A percentile compares a stretch with the other conserved stretches of the same genome.
Conservation (phyloP, 2,888 invertebrate species). For the Acrobasis suavella region DNA sequence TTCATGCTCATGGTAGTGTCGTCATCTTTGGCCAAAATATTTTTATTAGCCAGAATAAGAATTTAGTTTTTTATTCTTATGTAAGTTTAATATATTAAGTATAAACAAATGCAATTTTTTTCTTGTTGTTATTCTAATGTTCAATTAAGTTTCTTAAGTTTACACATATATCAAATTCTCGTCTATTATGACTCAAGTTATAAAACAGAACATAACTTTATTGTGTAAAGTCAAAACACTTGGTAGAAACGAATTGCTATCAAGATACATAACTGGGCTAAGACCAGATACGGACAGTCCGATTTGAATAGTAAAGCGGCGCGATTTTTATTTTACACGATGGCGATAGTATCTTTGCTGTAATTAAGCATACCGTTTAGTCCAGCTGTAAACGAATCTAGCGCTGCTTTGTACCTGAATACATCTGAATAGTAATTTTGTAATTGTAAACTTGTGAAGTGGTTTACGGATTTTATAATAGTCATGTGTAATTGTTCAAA, state of each 20-base stretch:
- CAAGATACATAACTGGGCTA: constrained; percentile 59
- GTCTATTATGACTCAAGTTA: too few species aligned
- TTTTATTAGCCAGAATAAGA: too few species aligned
- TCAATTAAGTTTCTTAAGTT: too few species aligned
- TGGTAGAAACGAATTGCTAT: constrained; percentile 33
- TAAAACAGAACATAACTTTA: background rate
- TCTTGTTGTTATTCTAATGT: too few species aligned
- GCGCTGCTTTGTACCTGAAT: constrained; percentile 46
- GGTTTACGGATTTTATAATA: background rate
- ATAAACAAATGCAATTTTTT: too few species aligned
- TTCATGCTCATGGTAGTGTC: too few species aligned
- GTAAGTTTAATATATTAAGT: too few species aligned
- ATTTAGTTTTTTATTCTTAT: too few species aligned
- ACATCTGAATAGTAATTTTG: constrained; percentile 44
- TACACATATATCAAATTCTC: too few species aligned
- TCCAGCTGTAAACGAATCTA: constrained; percentile 60
- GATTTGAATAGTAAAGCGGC: constrained; percentile 72
- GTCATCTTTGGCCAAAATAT: too few species aligned
- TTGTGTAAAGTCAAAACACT: constrained; percentile 25
- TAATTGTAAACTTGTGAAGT: background rate
- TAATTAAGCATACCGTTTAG: constrained; percentile 76
- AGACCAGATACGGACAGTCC: constrained; percentile 40
- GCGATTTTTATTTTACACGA: constrained; percentile 72
- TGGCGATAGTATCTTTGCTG: constrained; percentile 61
- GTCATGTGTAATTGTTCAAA: too few species aligned